Evolutionary conservation across 2,113 vertebrate species (phyloP).

Genomic region (Mola mola): DNA sequence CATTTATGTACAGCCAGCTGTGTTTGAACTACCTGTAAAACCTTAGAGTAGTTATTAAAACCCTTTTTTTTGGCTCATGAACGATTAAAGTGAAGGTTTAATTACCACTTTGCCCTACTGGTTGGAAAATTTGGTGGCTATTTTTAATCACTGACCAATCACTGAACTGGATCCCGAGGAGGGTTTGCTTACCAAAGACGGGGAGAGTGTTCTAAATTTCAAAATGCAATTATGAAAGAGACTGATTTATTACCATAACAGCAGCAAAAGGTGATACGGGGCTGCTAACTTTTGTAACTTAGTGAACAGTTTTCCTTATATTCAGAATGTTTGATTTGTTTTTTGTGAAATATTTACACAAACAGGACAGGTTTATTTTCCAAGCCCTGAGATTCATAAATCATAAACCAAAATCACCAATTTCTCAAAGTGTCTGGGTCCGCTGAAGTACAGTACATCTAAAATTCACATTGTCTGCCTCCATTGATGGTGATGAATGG

Average conservation of each 20-base stretch:
- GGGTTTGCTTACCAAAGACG: too few species aligned
- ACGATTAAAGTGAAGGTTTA: too few species aligned
- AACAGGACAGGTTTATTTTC: slow-evolving; percentile 36
- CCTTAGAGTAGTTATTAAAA: too few species aligned
- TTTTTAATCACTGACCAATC: too few species aligned
- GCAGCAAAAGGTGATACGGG: background rate
- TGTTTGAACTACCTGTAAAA: background rate
- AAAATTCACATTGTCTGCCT: slow-evolving; percentile 40
- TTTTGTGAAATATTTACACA: slow-evolving; percentile 42
- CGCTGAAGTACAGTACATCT: slow-evolving; percentile 28
- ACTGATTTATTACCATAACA: background rate
- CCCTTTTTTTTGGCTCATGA: too few species aligned
- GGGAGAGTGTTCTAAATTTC: too few species aligned
- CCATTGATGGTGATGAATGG: slow-evolving; percentile 69
- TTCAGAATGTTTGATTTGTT: background rate
- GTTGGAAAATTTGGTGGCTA: too few species aligned
- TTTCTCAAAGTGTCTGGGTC: slow-evolving; percentile 36
- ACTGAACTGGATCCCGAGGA: too few species aligned
- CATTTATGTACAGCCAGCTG: slow-evolving; percentile 1
- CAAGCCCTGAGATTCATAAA: slow-evolving; percentile 50
- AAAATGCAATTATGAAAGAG: background rate
- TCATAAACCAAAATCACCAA: slow-evolving; percentile 49
- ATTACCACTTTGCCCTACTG: too few species aligned
- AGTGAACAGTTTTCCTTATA: background rate
- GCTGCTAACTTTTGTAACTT: background rate